Conservation (phyloP, 2,113 vertebrate genomes). For the Piaya cayana region DNA sequence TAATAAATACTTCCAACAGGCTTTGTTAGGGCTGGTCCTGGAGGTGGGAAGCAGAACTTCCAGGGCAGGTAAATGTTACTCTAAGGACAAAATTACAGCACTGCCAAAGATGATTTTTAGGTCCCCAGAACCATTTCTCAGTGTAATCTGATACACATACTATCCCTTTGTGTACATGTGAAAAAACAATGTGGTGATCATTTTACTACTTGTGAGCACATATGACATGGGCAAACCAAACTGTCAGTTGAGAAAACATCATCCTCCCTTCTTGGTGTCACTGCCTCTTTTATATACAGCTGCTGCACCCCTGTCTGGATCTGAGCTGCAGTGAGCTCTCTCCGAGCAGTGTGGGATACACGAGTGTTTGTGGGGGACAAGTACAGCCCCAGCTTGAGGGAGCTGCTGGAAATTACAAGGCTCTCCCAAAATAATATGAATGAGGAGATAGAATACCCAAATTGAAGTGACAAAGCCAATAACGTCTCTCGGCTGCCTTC, state of each 20-base stretch:
- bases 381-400: rapidly evolving
- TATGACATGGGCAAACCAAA: background rate
- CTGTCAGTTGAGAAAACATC: background rate
- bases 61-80: background rate
- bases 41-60: background rate
- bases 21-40: background rate
- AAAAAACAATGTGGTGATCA: background rate
- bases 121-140: background rate
- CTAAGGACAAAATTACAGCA: background rate
- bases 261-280: background rate
- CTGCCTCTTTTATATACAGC: background rate
- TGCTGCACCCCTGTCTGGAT: background rate
- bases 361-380: background rate
- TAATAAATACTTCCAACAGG: background rate
- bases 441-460: background rate
- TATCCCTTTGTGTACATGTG: no score
- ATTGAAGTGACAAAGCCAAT: background rate
- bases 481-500: background rate
- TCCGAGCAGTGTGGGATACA: background rate
- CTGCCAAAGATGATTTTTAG: background rate
- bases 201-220: background rate
- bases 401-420: background rate
- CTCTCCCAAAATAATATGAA: background rate
- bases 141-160: background rate
- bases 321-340: background rate